Percentiles rank a stretch among this genome's conserved stretches.
phyloP scores from a whole-genome alignment of 2,113 vertebrate genomes.

The Saguinus imperator region DNA sequence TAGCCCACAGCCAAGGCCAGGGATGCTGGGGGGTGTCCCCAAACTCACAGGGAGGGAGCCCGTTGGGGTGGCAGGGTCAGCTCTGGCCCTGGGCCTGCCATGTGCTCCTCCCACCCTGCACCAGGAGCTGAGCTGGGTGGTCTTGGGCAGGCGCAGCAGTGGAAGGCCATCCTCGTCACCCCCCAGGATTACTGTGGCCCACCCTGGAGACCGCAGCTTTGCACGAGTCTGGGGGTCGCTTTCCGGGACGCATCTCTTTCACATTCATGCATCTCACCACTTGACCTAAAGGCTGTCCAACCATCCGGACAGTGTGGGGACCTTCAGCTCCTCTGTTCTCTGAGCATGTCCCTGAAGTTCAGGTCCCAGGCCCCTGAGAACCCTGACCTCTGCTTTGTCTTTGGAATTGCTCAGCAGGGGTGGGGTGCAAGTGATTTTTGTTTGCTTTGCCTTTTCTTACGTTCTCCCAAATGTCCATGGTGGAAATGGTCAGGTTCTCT shows the following conservation, averaged over 20 bases:
- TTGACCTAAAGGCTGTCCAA: no score
- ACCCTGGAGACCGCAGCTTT: accelerated
- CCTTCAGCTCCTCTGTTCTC: accelerated
- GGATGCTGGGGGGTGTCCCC: not conserved
- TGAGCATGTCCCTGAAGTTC: accelerated
- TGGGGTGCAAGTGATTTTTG: not conserved
- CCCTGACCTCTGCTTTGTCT: accelerated
- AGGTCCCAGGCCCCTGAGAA: not conserved
- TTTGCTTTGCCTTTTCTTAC: not conserved
- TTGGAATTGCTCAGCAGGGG: accelerated
- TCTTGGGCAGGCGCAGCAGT: accelerated
- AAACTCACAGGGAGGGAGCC: not conserved
- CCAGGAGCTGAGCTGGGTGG: not conserved
- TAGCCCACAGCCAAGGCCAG: accelerated
- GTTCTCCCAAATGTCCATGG: not conserved
- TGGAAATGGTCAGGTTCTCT: not conserved
- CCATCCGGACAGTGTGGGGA: accelerated
- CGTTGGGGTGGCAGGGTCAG: not conserved
- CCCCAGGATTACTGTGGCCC: accelerated
- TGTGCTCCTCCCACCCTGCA: no score
- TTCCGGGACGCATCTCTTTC: accelerated
- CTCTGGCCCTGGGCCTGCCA: no score
- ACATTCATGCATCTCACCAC: accelerated
- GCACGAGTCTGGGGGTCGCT: not conserved
- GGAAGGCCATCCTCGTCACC: accelerated